Conservation (phyloP, 2,888 invertebrate genomes). For the Carterocephalus palaemon region DNA sequence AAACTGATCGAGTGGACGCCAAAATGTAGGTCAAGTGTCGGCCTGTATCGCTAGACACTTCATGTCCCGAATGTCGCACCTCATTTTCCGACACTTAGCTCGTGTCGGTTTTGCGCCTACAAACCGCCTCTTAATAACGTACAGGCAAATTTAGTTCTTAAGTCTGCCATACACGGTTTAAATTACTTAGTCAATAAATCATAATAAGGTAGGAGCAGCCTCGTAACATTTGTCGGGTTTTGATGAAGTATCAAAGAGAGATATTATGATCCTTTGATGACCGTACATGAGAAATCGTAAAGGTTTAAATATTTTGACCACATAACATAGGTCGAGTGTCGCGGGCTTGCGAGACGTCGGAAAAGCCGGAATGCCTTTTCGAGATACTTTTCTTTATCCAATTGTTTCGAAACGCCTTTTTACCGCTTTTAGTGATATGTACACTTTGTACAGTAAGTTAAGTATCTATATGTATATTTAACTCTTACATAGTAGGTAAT, state of each 20-base stretch:
- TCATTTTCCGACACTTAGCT: slow-evolving; percentile 64
- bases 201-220: slow-evolving; percentile 24
- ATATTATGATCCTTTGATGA: slow-evolving; percentile 58
- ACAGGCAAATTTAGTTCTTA: slow-evolving; percentile 36
- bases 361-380: slow-evolving; percentile 43
- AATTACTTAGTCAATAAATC: not conserved
- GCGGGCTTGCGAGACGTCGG: slow-evolving; percentile 42
- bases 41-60: slow-evolving; percentile 51
- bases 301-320: slow-evolving; percentile 58
- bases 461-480: too few relatives aligned
- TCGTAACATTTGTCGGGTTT: slow-evolving; percentile 46
- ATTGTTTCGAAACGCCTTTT: slow-evolving; percentile 48
- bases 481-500: too few relatives aligned
- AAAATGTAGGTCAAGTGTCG: slow-evolving; percentile 62
- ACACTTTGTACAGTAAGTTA: not conserved
- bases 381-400: slow-evolving; percentile 55
- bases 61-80: slow-evolving; percentile 60
- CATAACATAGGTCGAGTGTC: slow-evolving; percentile 59
- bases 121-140: slow-evolving; percentile 34
- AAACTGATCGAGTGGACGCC: slow-evolving; percentile 45
- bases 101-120: slow-evolving; percentile 37
- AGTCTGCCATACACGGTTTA: not conserved
- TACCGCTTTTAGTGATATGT: slow-evolving; percentile 25
- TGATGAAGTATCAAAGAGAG: slow-evolving; percentile 55
- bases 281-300: slow-evolving; percentile 53